These are phyloP conservation scores for Montipora efflorescens DNA, from an alignment of 64 coral and sea anemone species.

Conservation along the genomic window DNA sequence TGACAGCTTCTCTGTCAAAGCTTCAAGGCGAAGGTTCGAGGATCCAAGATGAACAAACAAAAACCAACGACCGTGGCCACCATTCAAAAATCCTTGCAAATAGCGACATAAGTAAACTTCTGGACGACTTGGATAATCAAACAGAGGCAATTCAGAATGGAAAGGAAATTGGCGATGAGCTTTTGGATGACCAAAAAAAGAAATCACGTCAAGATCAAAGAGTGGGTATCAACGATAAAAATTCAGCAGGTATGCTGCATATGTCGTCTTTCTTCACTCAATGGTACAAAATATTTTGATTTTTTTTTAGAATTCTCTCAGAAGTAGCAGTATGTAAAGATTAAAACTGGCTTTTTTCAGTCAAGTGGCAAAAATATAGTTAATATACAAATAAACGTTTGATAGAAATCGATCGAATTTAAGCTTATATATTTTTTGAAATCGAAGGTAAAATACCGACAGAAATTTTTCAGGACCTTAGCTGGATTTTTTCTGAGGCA, in stretches of 20 bases:
- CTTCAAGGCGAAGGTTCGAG: neutral
- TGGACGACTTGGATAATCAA: constrained; percentile 46
- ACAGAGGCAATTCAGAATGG: constrained; percentile 46
- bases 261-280: no score
- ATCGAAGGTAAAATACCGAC: no score
- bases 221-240: neutral
- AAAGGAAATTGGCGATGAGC: constrained; percentile 31
- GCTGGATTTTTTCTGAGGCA: no score
- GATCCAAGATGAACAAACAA: neutral
- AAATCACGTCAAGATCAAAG: neutral
- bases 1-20: neutral
- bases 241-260: neutral
- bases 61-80: neutral
- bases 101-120: constrained; percentile 29
- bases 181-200: neutral
- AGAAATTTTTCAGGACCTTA: no score
- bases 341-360: no score
- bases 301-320: no score
- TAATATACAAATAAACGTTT: no score
- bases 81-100: constrained; percentile 1
- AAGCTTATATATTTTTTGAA: no score
- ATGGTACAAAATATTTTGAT: no score
- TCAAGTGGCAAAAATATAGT: no score
- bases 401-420: no score
- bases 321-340: no score